A percentile compares a stretch with the other conserved stretches of the same genome.
These are phyloP conservation scores for Drosophila tanythrix DNA, from an alignment of 2,888 invertebrate genomes.

Conservation along the genomic window DNA sequence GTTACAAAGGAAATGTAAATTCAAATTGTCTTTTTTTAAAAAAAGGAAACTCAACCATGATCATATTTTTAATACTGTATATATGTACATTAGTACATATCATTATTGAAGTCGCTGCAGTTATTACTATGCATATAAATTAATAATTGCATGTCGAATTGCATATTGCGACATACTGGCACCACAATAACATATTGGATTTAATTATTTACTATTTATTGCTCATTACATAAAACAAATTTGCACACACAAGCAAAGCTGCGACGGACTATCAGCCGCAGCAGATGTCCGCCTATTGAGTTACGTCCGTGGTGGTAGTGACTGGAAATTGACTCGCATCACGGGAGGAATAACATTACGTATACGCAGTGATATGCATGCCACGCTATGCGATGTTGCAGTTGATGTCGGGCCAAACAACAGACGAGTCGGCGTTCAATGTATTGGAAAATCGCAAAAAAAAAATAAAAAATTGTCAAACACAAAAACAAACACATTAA, in stretches of 20 bases:
- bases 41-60: background rate
- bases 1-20: background rate
- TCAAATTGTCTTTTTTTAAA: background rate
- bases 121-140: constrained; percentile 6
- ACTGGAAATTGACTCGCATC: constrained; percentile 52
- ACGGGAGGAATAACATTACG: constrained; percentile 55
- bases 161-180: constrained; percentile 17
- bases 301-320: constrained; percentile 23
- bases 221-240: constrained; percentile 64
- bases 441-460: constrained; percentile 75
- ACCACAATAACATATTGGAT: constrained; percentile 64
- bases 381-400: constrained; percentile 29
- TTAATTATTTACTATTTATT: constrained; percentile 66
- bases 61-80: background rate
- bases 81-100: background rate
- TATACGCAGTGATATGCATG: constrained; percentile 65
- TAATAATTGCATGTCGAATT: constrained; percentile 30
- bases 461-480: constrained; percentile 46
- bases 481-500: constrained; percentile 67
- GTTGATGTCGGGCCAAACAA: constrained; percentile 28
- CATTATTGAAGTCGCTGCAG: background rate
- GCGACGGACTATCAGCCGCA: constrained; percentile 34
- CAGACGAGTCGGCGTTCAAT: constrained; percentile 54
- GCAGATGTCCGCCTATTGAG: constrained; percentile 32
- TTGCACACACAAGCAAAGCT: constrained; percentile 27